A percentile compares a stretch with the other conserved stretches of the same genome.
These are phyloP conservation scores for Malurus alboscapulatus DNA, from an alignment of 2,113 vertebrate species.

Conservation along the genomic window DNA sequence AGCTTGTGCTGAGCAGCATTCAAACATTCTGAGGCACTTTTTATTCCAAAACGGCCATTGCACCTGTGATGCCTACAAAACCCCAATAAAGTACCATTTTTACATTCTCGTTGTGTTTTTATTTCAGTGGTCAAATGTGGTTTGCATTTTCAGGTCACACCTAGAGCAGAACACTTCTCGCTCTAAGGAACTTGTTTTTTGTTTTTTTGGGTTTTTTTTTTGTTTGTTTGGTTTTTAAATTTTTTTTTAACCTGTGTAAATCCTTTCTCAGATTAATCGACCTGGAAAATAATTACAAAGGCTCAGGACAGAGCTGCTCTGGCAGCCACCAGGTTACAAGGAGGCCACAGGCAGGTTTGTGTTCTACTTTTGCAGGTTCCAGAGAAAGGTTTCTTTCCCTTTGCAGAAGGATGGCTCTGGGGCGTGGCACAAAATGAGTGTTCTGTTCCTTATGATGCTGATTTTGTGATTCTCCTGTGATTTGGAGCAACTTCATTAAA, in stretches of 20 bases:
- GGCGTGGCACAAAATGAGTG: background rate
- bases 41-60: background rate
- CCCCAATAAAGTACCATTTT: accelerated
- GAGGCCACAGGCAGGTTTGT: background rate
- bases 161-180: background rate
- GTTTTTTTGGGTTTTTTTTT: background rate
- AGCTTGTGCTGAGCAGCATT: background rate
- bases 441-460: accelerated
- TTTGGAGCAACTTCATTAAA: background rate
- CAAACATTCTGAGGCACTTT: background rate
- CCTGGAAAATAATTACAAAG: slow-evolving; percentile 1
- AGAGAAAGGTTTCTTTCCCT: background rate
- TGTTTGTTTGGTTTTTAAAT: background rate
- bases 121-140: background rate
- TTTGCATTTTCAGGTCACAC: background rate
- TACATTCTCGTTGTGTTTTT: background rate
- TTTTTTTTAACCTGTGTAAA: background rate
- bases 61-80: background rate
- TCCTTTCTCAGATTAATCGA: background rate
- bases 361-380: background rate
- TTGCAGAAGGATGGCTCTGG: background rate
- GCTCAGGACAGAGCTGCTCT: background rate
- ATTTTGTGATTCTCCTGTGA: background rate
- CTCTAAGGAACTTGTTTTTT: background rate
- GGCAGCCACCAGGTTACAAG: no score